Evolutionary conservation across 2,797 vertebrate species (phyloP), one percentile per base, ranked within the genome.

Genomic region (Poeciliopsis infans): DNA sequence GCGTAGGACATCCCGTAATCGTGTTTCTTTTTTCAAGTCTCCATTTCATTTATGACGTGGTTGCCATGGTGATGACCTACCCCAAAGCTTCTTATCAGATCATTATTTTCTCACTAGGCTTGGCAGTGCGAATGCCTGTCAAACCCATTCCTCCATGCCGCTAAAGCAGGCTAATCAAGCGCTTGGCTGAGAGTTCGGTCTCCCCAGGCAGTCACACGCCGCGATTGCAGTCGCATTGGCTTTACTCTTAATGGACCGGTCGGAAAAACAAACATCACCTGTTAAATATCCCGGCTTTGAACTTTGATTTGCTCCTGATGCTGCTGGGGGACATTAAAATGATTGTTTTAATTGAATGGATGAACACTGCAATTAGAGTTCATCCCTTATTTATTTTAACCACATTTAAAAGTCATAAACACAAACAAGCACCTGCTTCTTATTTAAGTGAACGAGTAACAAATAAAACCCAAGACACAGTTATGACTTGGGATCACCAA

Each of bases 51-150:
- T 78, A 53, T 72, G 74, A 75, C 57, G 49, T 20, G 75, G 88
- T 93, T 76, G 28, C 89, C 82, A 90, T 86, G 85, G 87, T 1
- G 59, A 89, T 59, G 74, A 79, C 70, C 74, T 66, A 51, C 55
- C 78, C 79, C 72, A 78, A 33, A 86, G 69, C 79, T 71, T 84
- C 83, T 83, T 49, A 81, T 89, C 82, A 84, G 72, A 87, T 91
- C 78, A 84, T 91, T 86, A 87, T 89, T 86, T 89, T 79, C 80
- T 85, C 77, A 78, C 72, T 73, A 84, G 83, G 69, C 78, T 82
- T 74, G 0, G 74, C 72, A 43, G 47, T 36, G 51, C 6, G 16
- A 69, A 33, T n/a, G 47, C 36, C 31, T 46, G 3, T 78, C 79
- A 51, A 75, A 61, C 85, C 77, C 61, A 53, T 78, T 87, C 59